These are phyloP conservation scores for Julus scanicus DNA, from an alignment of 2,888 invertebrate genomes.

Conservation along the genomic window DNA sequence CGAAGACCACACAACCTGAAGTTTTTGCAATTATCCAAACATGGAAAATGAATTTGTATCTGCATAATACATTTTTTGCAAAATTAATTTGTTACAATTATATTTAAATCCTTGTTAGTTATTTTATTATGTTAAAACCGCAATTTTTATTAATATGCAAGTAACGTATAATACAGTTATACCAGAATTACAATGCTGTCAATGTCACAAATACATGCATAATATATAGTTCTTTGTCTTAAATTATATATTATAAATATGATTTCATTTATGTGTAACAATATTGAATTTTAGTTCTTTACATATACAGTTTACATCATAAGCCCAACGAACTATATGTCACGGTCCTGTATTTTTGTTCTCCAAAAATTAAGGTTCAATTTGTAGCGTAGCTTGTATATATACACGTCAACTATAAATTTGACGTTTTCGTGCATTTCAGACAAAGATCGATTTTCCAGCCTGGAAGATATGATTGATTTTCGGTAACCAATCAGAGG, in stretches of 20 bases:
- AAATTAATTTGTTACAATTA: too few relatives aligned
- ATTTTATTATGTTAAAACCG: too few relatives aligned
- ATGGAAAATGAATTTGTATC: too few relatives aligned
- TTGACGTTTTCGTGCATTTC: neutral
- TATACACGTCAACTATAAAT: neutral
- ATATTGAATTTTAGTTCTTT: neutral
- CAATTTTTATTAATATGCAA: too few relatives aligned
- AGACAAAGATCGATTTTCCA: slow-evolving; percentile 14
- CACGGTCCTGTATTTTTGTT: neutral
- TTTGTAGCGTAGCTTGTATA: neutral
- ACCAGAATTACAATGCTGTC: too few relatives aligned
- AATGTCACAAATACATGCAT: too few relatives aligned
- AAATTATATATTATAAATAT: neutral
- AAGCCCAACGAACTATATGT: neutral
- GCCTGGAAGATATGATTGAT: slow-evolving; percentile 21
- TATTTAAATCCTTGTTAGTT: too few relatives aligned
- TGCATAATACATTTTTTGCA: too few relatives aligned
- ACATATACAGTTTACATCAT: neutral
- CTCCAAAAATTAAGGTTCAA: neutral
- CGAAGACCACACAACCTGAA: neutral
- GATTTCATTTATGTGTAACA: neutral
- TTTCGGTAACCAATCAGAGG: slow-evolving; percentile 27
- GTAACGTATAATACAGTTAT: too few relatives aligned
- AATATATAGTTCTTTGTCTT: too few relatives aligned
- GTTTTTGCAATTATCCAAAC: too few relatives aligned